Base-by-base conservation (phyloP, 2,888 invertebrate genomes). In the Eudemis profundana region DNA sequence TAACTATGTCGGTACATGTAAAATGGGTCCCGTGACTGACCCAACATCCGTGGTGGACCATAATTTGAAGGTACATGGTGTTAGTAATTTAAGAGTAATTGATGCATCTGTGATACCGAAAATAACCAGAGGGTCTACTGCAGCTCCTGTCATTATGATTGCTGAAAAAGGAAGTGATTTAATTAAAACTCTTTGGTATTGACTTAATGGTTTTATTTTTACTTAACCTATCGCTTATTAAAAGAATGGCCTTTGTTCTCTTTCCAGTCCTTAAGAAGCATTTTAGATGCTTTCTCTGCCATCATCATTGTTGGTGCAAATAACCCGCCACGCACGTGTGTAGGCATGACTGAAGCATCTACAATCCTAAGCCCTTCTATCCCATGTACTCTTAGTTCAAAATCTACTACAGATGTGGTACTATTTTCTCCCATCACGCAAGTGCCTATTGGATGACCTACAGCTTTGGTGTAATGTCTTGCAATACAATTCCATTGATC, bases 401-500 rank as follows among this genome's bases (percentile, higher is more conserved):
- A 87, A 70, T 90, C 85, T 2, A 92, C 92, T 1, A 92, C 92
- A 27, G 92, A 90, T 59, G 78, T 74, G 12, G 88, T 87, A 29
- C 73, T 81, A 67, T 90, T 90, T 38, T 77, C 83, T 17, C 92
- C 92, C 92, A 92, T 92, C 53, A 84, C 81, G 73, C 92, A 92
- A 2, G 92, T 92, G 5, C 92, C 92, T 65, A 92, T 78, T 3
- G 92, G 91, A 70, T 90, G 89, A 68, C 83, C 84, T 73, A 92
- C 76, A 54, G 92, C 89, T 78, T 86, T 91, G 15, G 92, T 92
- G 57, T 89, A 92, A 79, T 92, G 92, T 68, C 90, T 83, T 1
- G 90, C 85, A 65, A 92, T 86, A 75, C 92, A 92, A 66, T 90
- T 91, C 92, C 92, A 92, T 66, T 89, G 91, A 70, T 91, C 90